A percentile compares a stretch with the other conserved stretches of the same genome.
These are phyloP conservation scores for Parelbella ahira DNA, from an alignment of 2,888 invertebrate species.

Conservation along the genomic window DNA sequence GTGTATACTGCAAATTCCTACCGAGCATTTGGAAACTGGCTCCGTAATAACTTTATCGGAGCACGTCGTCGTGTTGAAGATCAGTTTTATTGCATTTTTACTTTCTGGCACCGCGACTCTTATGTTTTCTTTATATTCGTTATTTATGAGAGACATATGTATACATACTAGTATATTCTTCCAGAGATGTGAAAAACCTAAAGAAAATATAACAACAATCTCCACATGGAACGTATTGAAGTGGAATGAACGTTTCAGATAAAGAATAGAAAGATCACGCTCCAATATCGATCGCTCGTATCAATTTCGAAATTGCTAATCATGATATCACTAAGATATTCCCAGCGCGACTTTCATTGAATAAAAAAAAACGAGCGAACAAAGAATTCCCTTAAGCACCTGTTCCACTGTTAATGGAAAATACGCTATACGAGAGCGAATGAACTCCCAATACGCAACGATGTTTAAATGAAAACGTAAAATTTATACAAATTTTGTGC, in stretches of 20 bases:
- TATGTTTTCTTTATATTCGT: conserved; percentile 2
- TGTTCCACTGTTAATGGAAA: too few relatives aligned
- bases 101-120: conserved; percentile 14
- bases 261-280: neutral
- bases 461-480: too few relatives aligned
- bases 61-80: conserved; percentile 19
- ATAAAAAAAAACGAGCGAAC: too few relatives aligned
- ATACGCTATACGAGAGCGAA: too few relatives aligned
- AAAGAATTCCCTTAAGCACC: too few relatives aligned
- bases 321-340: conserved; percentile 5
- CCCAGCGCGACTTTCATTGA: conserved; percentile 1
- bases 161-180: too few relatives aligned
- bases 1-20: conserved; percentile 19
- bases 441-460: too few relatives aligned
- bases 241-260: too few relatives aligned
- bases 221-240: too few relatives aligned
- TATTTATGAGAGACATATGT: conserved; percentile 17
- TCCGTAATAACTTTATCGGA: conserved; percentile 17
- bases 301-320: conserved; percentile 18
- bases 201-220: too few relatives aligned
- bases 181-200: too few relatives aligned
- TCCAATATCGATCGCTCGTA: conserved; percentile 2
- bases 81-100: conserved; percentile 22
- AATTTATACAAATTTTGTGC: too few relatives aligned
- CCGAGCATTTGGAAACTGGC: conserved; percentile 8